These are phyloP conservation scores for Psammodynastes pulverulentus DNA, from an alignment of 2,113 vertebrate genomes.

Conservation along the genomic window DNA sequence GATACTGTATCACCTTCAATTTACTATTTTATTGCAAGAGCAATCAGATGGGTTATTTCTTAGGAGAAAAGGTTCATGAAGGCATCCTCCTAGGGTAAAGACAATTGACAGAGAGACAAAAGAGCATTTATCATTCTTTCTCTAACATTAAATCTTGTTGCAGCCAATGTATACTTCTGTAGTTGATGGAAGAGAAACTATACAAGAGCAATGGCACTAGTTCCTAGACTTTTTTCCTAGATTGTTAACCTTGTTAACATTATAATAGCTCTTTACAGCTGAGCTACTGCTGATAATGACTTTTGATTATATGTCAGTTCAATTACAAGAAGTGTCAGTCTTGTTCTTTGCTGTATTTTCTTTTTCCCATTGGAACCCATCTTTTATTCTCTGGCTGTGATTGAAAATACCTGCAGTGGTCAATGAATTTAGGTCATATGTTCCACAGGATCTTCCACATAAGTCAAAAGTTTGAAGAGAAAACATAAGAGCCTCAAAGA, in stretches of 20 bases:
- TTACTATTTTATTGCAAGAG: background rate
- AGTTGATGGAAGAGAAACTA: constrained; percentile 12
- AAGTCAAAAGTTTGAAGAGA: background rate
- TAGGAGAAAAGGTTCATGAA: background rate
- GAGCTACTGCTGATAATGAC: constrained; percentile 39
- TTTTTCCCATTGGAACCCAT: constrained; percentile 16
- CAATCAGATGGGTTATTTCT: background rate
- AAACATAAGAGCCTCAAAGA: background rate
- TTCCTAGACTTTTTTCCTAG: constrained; percentile 15
- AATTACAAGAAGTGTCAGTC: constrained; percentile 35
- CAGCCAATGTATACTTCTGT: background rate
- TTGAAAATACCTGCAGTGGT: constrained; percentile 6
- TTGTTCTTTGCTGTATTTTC: constrained; percentile 34
- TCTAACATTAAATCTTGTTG: background rate
- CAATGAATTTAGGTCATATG: constrained; percentile 11
- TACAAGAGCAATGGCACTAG: constrained; percentile 2
- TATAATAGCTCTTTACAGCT: constrained; percentile 39
- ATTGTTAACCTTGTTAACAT: constrained; percentile 46
- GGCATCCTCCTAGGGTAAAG: background rate
- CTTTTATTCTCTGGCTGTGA: constrained; percentile 19
- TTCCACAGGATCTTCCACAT: background rate
- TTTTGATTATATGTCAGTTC: constrained; percentile 46
- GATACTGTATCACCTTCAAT: background rate
- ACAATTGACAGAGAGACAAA: background rate
- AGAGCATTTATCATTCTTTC: background rate